Conservation (phyloP, 92 coral and sea anemone species). For the Palythoa heliodiscus region DNA sequence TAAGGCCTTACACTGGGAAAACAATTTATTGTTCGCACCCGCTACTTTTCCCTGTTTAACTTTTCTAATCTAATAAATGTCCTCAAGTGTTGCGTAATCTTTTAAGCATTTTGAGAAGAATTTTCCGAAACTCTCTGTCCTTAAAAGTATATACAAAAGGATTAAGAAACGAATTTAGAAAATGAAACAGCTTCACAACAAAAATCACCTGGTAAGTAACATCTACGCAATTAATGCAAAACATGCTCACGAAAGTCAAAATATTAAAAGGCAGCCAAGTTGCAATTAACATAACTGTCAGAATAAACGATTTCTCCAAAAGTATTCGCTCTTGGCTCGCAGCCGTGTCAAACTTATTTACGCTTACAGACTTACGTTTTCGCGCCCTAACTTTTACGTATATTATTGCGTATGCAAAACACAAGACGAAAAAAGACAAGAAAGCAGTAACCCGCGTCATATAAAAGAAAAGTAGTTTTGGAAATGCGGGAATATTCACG, state of each 20-base stretch:
- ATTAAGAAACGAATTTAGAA: constrained; percentile 24
- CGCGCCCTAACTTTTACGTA: constrained; percentile 22
- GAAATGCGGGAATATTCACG: constrained; percentile 32
- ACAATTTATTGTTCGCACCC: not conserved
- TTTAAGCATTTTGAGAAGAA: constrained; percentile 15
- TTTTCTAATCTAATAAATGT: not conserved
- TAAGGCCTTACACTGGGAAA: no score
- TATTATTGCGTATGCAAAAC: constrained; percentile 17
- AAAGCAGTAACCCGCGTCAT: constrained; percentile 22
- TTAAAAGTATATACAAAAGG: constrained; percentile 33
- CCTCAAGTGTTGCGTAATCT: not conserved
- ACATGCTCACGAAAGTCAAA: constrained; percentile 21
- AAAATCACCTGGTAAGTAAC: constrained; percentile 32
- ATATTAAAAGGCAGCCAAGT: constrained; percentile 39
- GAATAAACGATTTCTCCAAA: constrained; percentile 35
- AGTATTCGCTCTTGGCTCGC: constrained; percentile 8
- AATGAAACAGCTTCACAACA: constrained; percentile 32
- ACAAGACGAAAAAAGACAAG: constrained; percentile 5
- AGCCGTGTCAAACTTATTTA: not conserved
- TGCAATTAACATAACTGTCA: constrained; percentile 22
- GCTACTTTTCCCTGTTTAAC: not conserved
- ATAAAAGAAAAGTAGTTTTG: constrained; percentile 4
- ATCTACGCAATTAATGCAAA: constrained; percentile 11
- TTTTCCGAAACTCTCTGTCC: constrained; percentile 23
- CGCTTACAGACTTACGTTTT: not conserved